Conservation (phyloP, 2,888 invertebrate species). For the Molorchus minor region DNA sequence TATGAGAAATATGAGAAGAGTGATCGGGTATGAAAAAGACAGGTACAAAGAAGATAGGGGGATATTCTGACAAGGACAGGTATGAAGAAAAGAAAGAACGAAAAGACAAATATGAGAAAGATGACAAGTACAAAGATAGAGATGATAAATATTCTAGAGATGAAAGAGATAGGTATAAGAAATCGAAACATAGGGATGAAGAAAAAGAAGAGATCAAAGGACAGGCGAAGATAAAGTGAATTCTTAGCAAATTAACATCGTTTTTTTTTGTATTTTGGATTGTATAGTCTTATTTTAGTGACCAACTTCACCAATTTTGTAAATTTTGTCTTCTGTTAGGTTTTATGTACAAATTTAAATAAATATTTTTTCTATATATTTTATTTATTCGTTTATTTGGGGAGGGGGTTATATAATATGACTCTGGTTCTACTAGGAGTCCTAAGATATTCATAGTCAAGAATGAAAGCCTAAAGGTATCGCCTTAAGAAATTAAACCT, state of each 20-base stretch:
- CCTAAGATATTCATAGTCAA: no score
- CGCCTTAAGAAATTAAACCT: no score
- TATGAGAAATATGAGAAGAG: slow-evolving; percentile 57
- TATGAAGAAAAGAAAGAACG: slow-evolving; percentile 50
- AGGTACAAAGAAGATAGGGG: slow-evolving; percentile 51
- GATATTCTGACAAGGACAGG: slow-evolving; percentile 42
- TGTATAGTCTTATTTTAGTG: slow-evolving; percentile 9
- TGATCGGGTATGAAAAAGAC: slow-evolving; percentile 46
- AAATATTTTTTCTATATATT: slow-evolving; percentile 27
- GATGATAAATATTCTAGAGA: slow-evolving; percentile 52
- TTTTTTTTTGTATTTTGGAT: slow-evolving; percentile 3
- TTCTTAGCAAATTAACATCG: slow-evolving; percentile 4
- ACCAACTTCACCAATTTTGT: slow-evolving; percentile 2
- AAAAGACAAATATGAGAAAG: slow-evolving; percentile 53
- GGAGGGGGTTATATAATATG: no score
- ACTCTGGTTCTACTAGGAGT: no score
- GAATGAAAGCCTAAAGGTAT: no score
- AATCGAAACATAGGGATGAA: slow-evolving; percentile 51
- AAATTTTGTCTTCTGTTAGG: slow-evolving; percentile 9
- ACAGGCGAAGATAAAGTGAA: slow-evolving; percentile 52
- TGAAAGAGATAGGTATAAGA: slow-evolving; percentile 50
- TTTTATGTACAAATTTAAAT: slow-evolving; percentile 24
- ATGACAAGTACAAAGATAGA: slow-evolving; percentile 50
- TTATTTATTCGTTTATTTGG: no score
- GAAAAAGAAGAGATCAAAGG: slow-evolving; percentile 54